Evolutionary conservation across 1,140 invertebrate species (phyloP), one percentile per base, ranked within the genome.

Genomic region (Proales similis): DNA sequence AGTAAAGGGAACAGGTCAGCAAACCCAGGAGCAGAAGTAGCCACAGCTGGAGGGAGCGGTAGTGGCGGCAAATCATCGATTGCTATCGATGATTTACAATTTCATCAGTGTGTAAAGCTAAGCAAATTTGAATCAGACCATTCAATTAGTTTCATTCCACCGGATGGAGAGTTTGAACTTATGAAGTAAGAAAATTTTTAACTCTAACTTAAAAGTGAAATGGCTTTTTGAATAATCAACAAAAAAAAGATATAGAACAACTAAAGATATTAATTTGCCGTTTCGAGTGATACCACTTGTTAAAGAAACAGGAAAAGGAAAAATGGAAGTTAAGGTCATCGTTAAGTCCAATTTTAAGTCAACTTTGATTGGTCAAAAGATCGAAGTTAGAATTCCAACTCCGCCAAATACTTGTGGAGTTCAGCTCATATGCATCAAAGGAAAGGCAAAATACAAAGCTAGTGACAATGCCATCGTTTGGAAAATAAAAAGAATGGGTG

Each of bases 51-150:
- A 7, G 11, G 6, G 5, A 29, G 7, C 24, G 51, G 51, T 22
- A 29, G 36, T 26, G 11, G 51, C 19, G 69, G 69, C 14, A 76
- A 76, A 60, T 71, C 70, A 19, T 70, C 95, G 11, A 94, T 99
- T 57, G 95, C 96, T 7, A 99, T 99, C 66, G 95, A 99, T 71
- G 95, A 98, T 78, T 98, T 94, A 71, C 95, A 99, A 78, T 99
- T 99, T 78, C 94, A 99, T 79, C 95, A 99, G 74, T 99, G 95
- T 76, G 95, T 99, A 6, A 99, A 98, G 76, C 80, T 99, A 29
- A 94, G 90, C 70, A 99, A 99, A 81, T 99, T 99, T 78, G 95
- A 99, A 79, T 97, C 93, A 0, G 95, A 99, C 77, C 95, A 99
- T 80, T 93, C 91, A 70, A 99, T 99, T 72, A 95, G 90, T 69